phyloP scores from a whole-genome alignment of 2,113 vertebrate genomes.

The Platanista minor region DNA sequence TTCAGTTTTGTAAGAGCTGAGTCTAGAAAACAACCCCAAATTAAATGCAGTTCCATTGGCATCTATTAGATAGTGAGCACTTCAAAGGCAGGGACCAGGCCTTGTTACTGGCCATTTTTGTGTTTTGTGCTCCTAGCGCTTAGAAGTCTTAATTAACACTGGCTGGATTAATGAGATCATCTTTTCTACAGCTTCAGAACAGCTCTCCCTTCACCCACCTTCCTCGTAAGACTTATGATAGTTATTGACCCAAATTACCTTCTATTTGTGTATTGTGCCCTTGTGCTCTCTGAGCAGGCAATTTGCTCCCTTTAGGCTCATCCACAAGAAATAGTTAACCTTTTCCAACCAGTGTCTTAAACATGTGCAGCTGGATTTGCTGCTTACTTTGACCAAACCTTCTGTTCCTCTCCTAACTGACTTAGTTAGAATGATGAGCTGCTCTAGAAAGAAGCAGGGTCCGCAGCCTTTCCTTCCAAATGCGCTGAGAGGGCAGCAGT shows the following conservation, averaged over 20 bases:
- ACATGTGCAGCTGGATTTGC: conserved; percentile 47
- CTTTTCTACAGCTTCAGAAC: not conserved
- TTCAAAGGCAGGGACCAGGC: not conserved
- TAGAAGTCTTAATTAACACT: conserved; percentile 7
- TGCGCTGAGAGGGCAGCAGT: not conserved
- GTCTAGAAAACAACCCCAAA: not conserved
- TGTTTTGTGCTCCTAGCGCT: not conserved
- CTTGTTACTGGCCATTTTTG: not conserved
- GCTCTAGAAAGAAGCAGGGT: conserved; percentile 61
- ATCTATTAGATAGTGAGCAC: rapidly evolving
- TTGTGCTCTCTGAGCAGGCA: not conserved
- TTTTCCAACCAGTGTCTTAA: conserved; percentile 32
- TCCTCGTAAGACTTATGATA: not conserved
- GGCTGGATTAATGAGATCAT: not conserved
- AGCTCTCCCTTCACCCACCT: not conserved
- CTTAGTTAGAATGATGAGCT: conserved; percentile 57
- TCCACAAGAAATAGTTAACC: conserved; percentile 50
- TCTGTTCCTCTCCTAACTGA: conserved; percentile 63
- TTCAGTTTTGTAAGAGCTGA: not conserved
- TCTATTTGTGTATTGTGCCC: not conserved
- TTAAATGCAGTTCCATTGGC: not conserved
- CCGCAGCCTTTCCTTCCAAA: conserved; percentile 45
- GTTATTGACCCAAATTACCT: not conserved
- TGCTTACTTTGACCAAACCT: conserved; percentile 56
- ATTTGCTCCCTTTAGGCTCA: conserved; percentile 52